Evolutionary conservation across 2,888 invertebrate species (phyloP), one percentile per base, ranked within the genome.

Genomic region (Malthinus flaveolus): DNA sequence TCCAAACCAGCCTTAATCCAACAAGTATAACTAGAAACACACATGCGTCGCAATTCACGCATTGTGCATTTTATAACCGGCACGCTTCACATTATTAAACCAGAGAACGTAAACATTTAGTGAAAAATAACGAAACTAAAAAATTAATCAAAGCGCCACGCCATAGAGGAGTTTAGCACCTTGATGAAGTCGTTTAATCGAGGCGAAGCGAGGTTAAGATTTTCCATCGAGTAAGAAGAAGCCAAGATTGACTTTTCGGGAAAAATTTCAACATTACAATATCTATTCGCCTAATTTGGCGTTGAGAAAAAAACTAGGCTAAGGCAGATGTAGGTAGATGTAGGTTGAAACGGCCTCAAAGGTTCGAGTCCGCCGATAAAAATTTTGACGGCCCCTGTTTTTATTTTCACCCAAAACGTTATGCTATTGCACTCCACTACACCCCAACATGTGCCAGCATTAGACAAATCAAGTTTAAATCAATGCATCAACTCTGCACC

Each of bases 11-110:
- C 77, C 77, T 74, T 77, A 77, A 77, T 77, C 77, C 76, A 74
- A 76, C 77, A 77, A 76, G 76, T 77, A 76, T 75, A 73, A 76
- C 76, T 77, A 73, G 77, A 77, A 77, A 75, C 76, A 75, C 76
- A 77, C 72, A 74, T 73, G 74, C 72, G 69, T 61, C 65, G 57
- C 61, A 59, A 62, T 63, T 56, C 57, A 59, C 54, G 59, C 57
- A 60, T 60, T 66, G 66, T 61, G 63, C 65, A 68, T 64, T 72
- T 68, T 71, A 72, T 71, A 71, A 73, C 69, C 70, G 73, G 75
- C 75, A 76, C 75, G 74, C 73, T 75, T 70, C 73, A 59, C 56
- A 51, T 59, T 59, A 59, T 64, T 60, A 49, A n/a, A 49, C 12
- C 54, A 54, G 59, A n/a, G 42, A 45, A 12, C 23, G 54, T 33